A percentile compares a stretch with the other conserved stretches of the same genome.
These are phyloP conservation scores for Eutrigla gurnardus DNA, from an alignment of 2,797 vertebrate species.

Conservation along the genomic window DNA sequence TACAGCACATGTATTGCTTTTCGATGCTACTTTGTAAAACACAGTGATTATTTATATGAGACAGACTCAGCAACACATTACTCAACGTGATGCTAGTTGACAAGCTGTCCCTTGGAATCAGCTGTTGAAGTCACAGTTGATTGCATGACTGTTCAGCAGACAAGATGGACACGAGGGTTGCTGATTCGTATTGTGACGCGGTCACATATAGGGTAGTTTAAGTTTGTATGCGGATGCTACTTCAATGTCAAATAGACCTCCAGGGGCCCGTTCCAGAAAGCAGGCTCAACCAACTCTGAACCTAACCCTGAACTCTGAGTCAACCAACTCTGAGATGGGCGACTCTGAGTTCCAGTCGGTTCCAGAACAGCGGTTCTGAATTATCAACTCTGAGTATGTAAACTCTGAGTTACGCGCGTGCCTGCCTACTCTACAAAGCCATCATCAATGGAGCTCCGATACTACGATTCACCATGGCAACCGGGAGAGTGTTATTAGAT, in stretches of 20 bases:
- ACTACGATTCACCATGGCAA: too few relatives aligned
- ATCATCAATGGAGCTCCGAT: too few relatives aligned
- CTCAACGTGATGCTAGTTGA: slow-evolving; percentile 72
- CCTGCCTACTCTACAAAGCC: too few relatives aligned
- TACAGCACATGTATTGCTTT: slow-evolving; percentile 24
- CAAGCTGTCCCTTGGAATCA: slow-evolving; percentile 74
- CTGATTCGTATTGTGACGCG: slow-evolving; percentile 32
- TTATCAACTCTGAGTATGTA: too few relatives aligned
- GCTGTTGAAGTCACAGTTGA: slow-evolving; percentile 64
- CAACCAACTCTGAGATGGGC: too few relatives aligned
- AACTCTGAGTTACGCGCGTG: too few relatives aligned
- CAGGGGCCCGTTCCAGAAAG: too few relatives aligned
- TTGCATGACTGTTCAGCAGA: slow-evolving; percentile 59
- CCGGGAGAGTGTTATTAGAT: too few relatives aligned
- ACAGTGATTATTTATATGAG: slow-evolving; percentile 61
- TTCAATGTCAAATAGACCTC: neutral
- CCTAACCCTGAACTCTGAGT: too few relatives aligned
- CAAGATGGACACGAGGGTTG: slow-evolving; percentile 42
- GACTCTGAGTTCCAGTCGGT: too few relatives aligned
- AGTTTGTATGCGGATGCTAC: neutral
- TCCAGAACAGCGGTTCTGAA: too few relatives aligned
- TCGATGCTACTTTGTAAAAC: slow-evolving; percentile 42
- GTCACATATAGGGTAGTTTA: neutral
- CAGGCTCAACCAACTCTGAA: too few relatives aligned
- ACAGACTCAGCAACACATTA: slow-evolving; percentile 61